Base-by-base conservation (phyloP, 2,113 vertebrate genomes). In the Arenaria interpres region DNA sequence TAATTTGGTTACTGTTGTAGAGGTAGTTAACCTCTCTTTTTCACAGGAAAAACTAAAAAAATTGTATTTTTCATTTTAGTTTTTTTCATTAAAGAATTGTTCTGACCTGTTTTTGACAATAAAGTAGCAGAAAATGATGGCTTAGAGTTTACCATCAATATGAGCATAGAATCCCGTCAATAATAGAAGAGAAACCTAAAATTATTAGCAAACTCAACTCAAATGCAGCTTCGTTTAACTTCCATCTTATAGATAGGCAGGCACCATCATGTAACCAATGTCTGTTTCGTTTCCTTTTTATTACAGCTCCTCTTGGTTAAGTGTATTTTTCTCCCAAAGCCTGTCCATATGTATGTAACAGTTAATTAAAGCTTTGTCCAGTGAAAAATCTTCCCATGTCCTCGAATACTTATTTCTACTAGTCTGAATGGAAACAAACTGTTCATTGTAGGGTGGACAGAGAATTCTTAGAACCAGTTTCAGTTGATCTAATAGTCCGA, bases 341-440 rank as follows among this genome's bases (percentile, higher is more conserved):
- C 66, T 89, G 84, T 51, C 85, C 77, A 78, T 88, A 95, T 93
- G 33, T 57, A 83, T 69, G 39, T 25, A 82, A 73, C 45, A 89
- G 76, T 97, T 93, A 94, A 96, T 93, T 93, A 97, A 91, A 91
- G 66, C 73, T 92, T 75, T 90, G 78, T 89, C 75, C 88, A 64
- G 77, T 68, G 79, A 85, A 91, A 97, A 96, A 85, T 87, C 80
- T 59, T 72, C 93, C 80, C 64, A 78, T 91, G 79, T 90, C 62
- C 72, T 96, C 10, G 0, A 23, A 86, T 78, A 82, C 72, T 93
- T 96, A 84, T 86, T 96, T 96, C 81, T 94, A 48, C 25, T 32
- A 37, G 57, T 96, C 74, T 95, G 92, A 84, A 96, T 96, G 89
- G 94, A 97, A 97, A 97, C 86, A 96, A 96, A 86, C 85, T 94